Evolutionary conservation across 2,888 invertebrate species (phyloP), one percentile per base, ranked within the genome.

Genomic region (Sphaerophoria taeniata): DNA sequence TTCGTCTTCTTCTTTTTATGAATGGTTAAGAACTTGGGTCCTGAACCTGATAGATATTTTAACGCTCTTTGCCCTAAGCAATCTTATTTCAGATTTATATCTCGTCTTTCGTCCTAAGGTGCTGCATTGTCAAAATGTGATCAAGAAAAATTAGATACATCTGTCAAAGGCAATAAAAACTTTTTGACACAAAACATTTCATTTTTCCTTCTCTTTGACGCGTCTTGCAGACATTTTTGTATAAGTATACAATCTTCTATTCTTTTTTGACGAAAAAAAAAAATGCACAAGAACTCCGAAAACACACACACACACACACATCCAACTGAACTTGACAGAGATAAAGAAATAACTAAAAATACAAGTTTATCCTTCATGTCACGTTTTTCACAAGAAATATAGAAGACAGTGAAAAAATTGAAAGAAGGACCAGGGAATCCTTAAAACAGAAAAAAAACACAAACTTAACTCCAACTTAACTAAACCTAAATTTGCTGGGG

Each of bases 71-170:
- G 71, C 55, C 47, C 45, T 45, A 43, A 56, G 58, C 60, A 76
- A 83, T 74, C 83, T 74, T 63, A 78, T 72, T 80, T 61, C 65
- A 58, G 75, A 79, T 79, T 79, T 84, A 80, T 84, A 80, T 84
- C 84, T 80, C 84, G 72, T 84, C 75, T 56, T 16, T 67, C 43
- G 65, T 67, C 56, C 7, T 55, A 79, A 80, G 84, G 84, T 80
- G 75, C 61, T 84, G 80, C 75, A 61, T 80, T 80, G 84, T 84
- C 84, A 84, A 84, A 84, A 80, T 84, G 80, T 80, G 80, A 84
- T 84, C 84, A 84, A 71, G 79, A 84, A 84, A 84, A 75, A 84
- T 84, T 84, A 84, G 84, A 76, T 72, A 84, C 84, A 84, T 84
- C 84, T 84, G 84, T 84, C 84, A 84, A 70, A 72, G 80, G 67